Evolutionary conservation across 2,797 vertebrate species (phyloP).

Genomic region (Okamejei kenojei): DNA sequence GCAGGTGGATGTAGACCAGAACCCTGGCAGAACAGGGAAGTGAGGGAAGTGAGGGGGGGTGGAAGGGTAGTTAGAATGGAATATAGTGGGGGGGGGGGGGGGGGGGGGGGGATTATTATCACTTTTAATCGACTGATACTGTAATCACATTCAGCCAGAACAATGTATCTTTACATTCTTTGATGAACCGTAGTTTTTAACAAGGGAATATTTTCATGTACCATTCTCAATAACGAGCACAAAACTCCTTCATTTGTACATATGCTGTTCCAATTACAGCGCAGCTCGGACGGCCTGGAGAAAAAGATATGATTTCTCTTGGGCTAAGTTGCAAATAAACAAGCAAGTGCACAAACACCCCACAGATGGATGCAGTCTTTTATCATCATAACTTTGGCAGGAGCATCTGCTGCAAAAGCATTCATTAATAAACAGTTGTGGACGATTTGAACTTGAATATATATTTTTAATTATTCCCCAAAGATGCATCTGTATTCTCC

Average conservation of each 20-base stretch:
- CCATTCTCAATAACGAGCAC: not conserved
- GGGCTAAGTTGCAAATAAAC: constrained; percentile 8
- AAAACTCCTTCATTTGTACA: not conserved
- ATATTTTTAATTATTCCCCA: not conserved
- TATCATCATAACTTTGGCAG: not conserved
- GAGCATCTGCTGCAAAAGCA: not conserved
- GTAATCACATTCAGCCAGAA: not conserved
- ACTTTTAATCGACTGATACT: not conserved
- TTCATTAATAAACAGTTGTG: not conserved
- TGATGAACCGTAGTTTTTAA: not conserved
- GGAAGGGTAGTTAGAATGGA: too few relatives aligned
- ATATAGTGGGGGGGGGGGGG: too few relatives aligned
- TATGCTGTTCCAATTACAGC: not conserved
- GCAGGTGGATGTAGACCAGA: not conserved
- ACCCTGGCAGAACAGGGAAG: not conserved
- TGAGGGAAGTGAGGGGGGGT: too few relatives aligned
- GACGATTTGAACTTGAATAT: not conserved
- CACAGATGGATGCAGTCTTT: not conserved
- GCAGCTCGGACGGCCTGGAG: not conserved
- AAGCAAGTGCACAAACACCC: not conserved
- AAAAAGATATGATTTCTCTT: not conserved
- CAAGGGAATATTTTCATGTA: not conserved
- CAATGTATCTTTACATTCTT: not conserved
- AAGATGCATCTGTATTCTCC: not conserved
- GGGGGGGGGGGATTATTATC: too few relatives aligned